Percentiles rank a stretch among this genome's conserved stretches.
These are phyloP conservation scores for Bemisia tabaci DNA, from an alignment of 1,140 invertebrate species.

Conservation along the genomic window DNA sequence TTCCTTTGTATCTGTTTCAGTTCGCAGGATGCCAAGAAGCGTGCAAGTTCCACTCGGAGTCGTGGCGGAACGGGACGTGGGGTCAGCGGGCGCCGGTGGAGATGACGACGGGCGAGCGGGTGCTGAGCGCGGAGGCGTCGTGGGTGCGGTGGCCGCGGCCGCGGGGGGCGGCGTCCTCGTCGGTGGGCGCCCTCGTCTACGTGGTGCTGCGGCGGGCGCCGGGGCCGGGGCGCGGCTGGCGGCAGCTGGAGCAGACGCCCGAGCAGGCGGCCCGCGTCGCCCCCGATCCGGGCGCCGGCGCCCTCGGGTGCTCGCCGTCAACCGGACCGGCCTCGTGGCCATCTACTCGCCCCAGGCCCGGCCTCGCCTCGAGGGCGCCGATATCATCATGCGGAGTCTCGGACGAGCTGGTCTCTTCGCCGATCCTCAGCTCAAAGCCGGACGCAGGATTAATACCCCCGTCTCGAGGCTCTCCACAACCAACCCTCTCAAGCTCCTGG, in stretches of 20 bases:
- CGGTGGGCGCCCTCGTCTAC: conserved; percentile 41
- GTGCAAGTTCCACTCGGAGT: conserved; percentile 47
- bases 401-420: conserved; percentile 9
- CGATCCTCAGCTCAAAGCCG: too few relatives aligned
- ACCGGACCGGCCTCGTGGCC: conserved; percentile 45
- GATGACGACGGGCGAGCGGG: conserved; percentile 47
- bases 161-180: conserved; percentile 33
- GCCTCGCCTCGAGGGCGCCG: conserved; percentile 7
- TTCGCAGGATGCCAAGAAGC: conserved; percentile 52
- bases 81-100: conserved; percentile 46
- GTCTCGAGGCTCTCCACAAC: too few relatives aligned
- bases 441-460: too few relatives aligned
- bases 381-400: conserved; percentile 9
- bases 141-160: conserved; percentile 42
- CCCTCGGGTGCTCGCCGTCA: conserved; percentile 48
- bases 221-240: conserved; percentile 41
- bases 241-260: conserved; percentile 48
- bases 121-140: conserved; percentile 40
- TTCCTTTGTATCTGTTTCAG: conserved; percentile 35
- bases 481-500: too few relatives aligned
- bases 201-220: conserved; percentile 44
- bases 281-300: conserved; percentile 38
- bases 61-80: too few relatives aligned
- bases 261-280: conserved; percentile 42
- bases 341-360: conserved; percentile 41